Evolutionary conservation across 1,140 invertebrate genomes (phyloP), one percentile per base, ranked within the genome.

Genomic region (Eciton burchellii): DNA sequence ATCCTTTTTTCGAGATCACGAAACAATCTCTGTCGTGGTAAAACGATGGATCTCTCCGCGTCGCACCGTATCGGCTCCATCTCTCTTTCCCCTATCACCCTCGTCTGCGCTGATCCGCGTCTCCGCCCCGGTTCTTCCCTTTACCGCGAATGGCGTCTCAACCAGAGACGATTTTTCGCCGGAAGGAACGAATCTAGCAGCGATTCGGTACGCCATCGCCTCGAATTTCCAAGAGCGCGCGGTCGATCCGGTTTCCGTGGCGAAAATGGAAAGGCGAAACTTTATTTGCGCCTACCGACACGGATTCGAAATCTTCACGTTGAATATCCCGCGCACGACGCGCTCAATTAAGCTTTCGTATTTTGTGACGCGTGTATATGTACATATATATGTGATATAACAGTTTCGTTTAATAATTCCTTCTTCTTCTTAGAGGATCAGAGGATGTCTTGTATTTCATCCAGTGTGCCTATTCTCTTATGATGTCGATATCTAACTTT

Each of bases 111-210:
- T 60, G 59, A 16, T 81, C 45, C 56, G 5, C 26, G 43, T 43
- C 81, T n/a, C n/a, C 60, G 52, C 26, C 59, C 71, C 62, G 26
- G 72, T 66, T 70, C 41, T 65, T 70, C 76, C 63, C 57, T 71
- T 68, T 73, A 70, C 21, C 82, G 43, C 54, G 43, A 59, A 54
- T 73, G 62, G 70, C 74, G 62, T 74, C 63, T 74, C 62, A 54
- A 60, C 62, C 49, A 62, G 43, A 70, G 70, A 82, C 79, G 79
- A 82, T 82, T 85, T 83, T 85, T 85, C 81, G 47, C 71, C 81
- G 68, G 65, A 57, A 83, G 83, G 52, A 76, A 85, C 47, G 59
- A 76, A 77, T 82, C 81, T 62, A 76, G 81, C 68, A 74, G 54
- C 68, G 26, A 45, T 21, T 43, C n/a, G n/a, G 54, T 19, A 56